Evolutionary conservation across 2,888 invertebrate species (phyloP).

Genomic region (Drosophila acutilabella): DNA sequence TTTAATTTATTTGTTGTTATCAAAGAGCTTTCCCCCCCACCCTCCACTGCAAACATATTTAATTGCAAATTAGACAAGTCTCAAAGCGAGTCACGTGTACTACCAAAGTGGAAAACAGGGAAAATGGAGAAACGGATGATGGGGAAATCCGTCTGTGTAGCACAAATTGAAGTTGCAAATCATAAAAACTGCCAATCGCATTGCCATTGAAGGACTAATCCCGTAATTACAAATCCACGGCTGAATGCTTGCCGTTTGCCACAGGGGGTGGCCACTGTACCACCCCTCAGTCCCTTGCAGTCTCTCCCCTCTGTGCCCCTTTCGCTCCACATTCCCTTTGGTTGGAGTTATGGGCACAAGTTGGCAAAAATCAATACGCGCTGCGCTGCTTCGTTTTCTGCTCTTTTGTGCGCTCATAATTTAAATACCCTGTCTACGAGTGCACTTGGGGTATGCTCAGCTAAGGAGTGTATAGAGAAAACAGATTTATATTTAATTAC

Average conservation of each 20-base stretch:
- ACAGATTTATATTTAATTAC: no score
- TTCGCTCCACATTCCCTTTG: no score
- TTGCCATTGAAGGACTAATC: slow-evolving; percentile 63
- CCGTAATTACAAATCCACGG: slow-evolving; percentile 75
- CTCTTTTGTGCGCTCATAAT: slow-evolving; percentile 57
- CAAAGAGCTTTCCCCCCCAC: not conserved
- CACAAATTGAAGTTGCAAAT: slow-evolving; percentile 34
- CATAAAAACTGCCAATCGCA: slow-evolving; percentile 61
- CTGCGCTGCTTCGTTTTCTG: slow-evolving; percentile 34
- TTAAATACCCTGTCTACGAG: slow-evolving; percentile 51
- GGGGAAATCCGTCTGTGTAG: not conserved
- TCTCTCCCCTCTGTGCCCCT: no score
- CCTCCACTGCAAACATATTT: slow-evolving; percentile 51
- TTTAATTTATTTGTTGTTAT: slow-evolving; percentile 29
- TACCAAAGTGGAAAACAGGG: not conserved
- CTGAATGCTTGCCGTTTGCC: slow-evolving; percentile 39
- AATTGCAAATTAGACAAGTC: slow-evolving; percentile 60
- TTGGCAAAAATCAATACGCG: slow-evolving; percentile 66
- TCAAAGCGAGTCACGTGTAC: slow-evolving; percentile 42
- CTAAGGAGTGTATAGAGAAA: no score
- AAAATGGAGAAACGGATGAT: not conserved
- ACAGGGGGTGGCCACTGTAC: slow-evolving; percentile 2
- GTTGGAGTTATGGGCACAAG: not conserved
- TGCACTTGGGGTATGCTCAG: not conserved
- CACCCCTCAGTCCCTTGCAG: not conserved